Evolutionary conservation across 2,797 vertebrate species (phyloP).

Genomic region (Myotis planiceps): DNA sequence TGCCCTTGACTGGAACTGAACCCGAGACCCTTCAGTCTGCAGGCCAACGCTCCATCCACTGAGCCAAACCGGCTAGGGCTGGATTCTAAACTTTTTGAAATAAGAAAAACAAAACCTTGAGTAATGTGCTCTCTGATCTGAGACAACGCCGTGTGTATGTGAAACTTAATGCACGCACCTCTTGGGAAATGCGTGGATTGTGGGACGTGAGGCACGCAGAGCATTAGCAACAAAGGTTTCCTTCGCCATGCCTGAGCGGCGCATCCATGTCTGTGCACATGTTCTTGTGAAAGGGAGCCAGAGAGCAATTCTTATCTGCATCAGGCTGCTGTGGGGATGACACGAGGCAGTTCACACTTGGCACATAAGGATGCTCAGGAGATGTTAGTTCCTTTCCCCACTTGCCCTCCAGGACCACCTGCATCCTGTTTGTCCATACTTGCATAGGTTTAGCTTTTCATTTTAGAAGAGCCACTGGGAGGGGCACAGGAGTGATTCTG

Average conservation of each 20-base stretch:
- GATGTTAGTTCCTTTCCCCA: not conserved
- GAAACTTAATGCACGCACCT: not conserved
- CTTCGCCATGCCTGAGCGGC: rapidly evolving
- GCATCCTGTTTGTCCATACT: not conserved
- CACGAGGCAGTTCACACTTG: rapidly evolving
- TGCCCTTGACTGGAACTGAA: too few species aligned
- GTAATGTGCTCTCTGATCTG: not conserved
- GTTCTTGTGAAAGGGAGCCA: not conserved
- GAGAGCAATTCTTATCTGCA: rapidly evolving
- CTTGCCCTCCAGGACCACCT: not conserved
- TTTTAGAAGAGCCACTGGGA: not conserved
- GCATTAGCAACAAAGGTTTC: not conserved
- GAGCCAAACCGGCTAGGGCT: not conserved
- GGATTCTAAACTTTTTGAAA: not conserved
- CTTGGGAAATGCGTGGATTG: not conserved
- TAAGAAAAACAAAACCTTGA: not conserved
- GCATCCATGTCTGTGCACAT: rapidly evolving
- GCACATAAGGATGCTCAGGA: not conserved
- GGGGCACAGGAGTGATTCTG: not conserved
- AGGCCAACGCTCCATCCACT: too few species aligned
- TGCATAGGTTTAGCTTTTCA: not conserved
- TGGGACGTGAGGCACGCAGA: rapidly evolving
- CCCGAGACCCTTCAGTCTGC: too few species aligned
- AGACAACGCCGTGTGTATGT: not conserved
- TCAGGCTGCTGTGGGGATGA: not conserved